Conservation (phyloP, 2,888 invertebrate species). For the Habrosyne pyritoides region DNA sequence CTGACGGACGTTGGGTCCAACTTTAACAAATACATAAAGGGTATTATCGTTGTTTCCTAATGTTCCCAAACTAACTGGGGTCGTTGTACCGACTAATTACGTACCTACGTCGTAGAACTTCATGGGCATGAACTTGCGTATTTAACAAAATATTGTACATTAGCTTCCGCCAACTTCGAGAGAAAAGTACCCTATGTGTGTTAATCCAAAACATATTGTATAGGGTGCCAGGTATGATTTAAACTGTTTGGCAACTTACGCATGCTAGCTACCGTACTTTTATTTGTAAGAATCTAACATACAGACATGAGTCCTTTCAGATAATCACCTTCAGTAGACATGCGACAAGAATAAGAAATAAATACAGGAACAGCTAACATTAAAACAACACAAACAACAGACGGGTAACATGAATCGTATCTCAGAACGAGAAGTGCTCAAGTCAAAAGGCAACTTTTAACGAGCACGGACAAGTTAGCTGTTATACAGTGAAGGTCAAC, state of each 20-base stretch:
- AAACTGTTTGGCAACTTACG: too few relatives aligned
- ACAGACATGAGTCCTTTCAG: too few relatives aligned
- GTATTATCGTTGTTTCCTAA: neutral
- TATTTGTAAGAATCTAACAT: too few relatives aligned
- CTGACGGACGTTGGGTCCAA: neutral
- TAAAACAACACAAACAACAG: neutral
- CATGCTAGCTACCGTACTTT: too few relatives aligned
- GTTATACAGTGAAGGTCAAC: neutral
- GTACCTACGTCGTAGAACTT: too few relatives aligned
- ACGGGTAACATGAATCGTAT: neutral
- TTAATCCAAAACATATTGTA: too few relatives aligned
- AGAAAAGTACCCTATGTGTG: too few relatives aligned
- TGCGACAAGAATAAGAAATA: neutral
- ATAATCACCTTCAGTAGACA: too few relatives aligned
- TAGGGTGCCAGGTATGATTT: too few relatives aligned
- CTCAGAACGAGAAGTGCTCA: neutral
- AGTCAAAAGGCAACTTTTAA: neutral
- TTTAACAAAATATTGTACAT: too few relatives aligned
- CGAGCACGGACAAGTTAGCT: conserved; percentile 1
- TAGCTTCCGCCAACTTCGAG: neutral
- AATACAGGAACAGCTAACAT: neutral
- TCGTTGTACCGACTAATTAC: neutral
- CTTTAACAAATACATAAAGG: conserved; percentile 3
- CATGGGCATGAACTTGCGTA: too few relatives aligned
- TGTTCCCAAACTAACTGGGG: neutral